Evolutionary conservation across 2,888 invertebrate genomes (phyloP).

Genomic region (Euplexia lucipara): DNA sequence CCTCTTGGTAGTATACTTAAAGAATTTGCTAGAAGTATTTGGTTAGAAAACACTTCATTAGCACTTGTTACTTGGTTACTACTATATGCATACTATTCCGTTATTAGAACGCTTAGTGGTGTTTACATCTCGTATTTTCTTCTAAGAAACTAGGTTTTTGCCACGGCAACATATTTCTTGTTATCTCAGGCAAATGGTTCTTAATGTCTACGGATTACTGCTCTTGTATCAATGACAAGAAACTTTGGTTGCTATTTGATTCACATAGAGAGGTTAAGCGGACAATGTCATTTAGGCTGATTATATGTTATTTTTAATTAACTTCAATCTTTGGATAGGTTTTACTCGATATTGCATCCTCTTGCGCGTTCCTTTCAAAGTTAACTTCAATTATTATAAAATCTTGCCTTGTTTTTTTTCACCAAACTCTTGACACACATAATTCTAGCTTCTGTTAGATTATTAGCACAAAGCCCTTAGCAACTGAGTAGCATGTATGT

Average conservation of each 20-base stretch:
- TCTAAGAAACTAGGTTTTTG: constrained; percentile 7
- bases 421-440: constrained; percentile 55
- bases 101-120: constrained; percentile 8
- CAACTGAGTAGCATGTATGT: constrained; percentile 34
- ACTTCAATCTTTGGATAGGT: not conserved
- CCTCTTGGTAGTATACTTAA: constrained; percentile 51
- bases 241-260: not conserved
- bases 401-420: constrained; percentile 44
- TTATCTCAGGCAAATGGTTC: constrained; percentile 11
- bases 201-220: not conserved
- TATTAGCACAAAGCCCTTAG: constrained; percentile 54
- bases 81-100: constrained; percentile 19
- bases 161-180: not conserved
- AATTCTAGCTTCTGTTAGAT: constrained; percentile 28
- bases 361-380: constrained; percentile 56
- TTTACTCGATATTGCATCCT: constrained; percentile 18
- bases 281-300: too few species aligned
- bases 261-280: too few species aligned
- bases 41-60: constrained; percentile 13
- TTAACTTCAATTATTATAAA: constrained; percentile 49
- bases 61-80: constrained; percentile 12
- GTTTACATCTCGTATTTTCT: not conserved
- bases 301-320: not conserved
- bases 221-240: constrained; percentile 2
- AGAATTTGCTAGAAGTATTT: constrained; percentile 43